phyloP scores from a whole-genome alignment of 2,888 invertebrate species.

The Drosophila diplacantha region DNA sequence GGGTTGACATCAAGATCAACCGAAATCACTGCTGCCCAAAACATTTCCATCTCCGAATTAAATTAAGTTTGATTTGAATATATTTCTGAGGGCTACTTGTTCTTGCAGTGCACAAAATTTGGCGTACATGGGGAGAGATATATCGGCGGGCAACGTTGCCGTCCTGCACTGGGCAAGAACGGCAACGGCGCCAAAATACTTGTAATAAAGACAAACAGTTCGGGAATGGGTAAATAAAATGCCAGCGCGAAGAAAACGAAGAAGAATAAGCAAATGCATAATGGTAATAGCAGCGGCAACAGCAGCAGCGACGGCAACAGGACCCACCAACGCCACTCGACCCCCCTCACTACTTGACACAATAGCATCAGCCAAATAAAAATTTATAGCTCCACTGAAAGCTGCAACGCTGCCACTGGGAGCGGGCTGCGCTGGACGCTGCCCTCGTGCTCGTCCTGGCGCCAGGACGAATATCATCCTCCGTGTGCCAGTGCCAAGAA shows the following conservation, averaged over 20 bases:
- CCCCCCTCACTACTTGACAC: constrained; percentile 61
- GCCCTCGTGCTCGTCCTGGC: constrained; percentile 17
- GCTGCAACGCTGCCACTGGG: constrained; percentile 53
- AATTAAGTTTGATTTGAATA: background rate
- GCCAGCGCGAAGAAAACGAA: constrained; percentile 8
- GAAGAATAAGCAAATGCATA: constrained; percentile 52
- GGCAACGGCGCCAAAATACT: constrained; percentile 56
- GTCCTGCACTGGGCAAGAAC: constrained; percentile 50
- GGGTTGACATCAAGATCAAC: too few relatives aligned
- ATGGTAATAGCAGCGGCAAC: constrained; percentile 59
- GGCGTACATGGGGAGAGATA: constrained; percentile 56
- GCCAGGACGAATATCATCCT: constrained; percentile 33
- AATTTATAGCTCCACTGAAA: constrained; percentile 69
- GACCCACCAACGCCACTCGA: background rate
- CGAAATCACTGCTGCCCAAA: too few relatives aligned
- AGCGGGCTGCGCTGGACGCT: constrained; percentile 30
- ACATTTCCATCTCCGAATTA: background rate
- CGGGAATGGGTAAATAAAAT: constrained; percentile 41
- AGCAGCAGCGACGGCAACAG: constrained; percentile 16
- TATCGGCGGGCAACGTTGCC: constrained; percentile 48
- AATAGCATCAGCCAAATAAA: constrained; percentile 68
- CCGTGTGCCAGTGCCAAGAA: constrained; percentile 16
- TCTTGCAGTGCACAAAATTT: constrained; percentile 40
- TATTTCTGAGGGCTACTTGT: background rate
- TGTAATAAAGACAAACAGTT: constrained; percentile 69